phyloP scores from a whole-genome alignment of 2,888 invertebrate genomes.

The Andricus quercusramuli region DNA sequence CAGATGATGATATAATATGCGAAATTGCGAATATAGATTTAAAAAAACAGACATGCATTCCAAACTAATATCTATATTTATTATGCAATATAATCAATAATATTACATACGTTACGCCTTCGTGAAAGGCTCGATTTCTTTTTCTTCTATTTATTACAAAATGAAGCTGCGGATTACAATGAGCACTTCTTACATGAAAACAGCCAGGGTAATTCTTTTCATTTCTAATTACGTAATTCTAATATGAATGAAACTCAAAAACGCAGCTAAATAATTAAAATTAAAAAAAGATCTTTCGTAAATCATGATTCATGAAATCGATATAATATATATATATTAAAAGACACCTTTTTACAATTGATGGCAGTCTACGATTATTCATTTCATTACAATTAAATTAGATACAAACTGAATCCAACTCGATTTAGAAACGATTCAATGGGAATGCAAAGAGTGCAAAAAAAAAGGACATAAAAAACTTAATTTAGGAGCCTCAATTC shows the following conservation, averaged over 20 bases:
- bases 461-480: neutral
- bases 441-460: constrained; percentile 38
- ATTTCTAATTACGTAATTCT: neutral
- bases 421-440: constrained; percentile 18
- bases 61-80: constrained; percentile 12
- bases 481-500: constrained; percentile 3
- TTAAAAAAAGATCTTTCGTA: neutral
- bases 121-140: neutral
- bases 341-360: constrained; percentile 3
- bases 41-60: constrained; percentile 48
- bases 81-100: constrained; percentile 6
- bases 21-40: constrained; percentile 55
- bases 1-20: constrained; percentile 43
- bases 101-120: neutral
- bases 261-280: constrained; percentile 1
- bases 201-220: neutral
- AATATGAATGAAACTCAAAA: neutral
- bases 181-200: neutral
- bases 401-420: neutral
- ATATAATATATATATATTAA: neutral
- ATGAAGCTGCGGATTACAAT: neutral
- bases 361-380: constrained; percentile 12
- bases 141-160: neutral
- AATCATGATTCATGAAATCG: neutral
- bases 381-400: constrained; percentile 19